These are phyloP conservation scores for Colius striatus DNA, from an alignment of 2,113 vertebrate species.

Conservation along the genomic window DNA sequence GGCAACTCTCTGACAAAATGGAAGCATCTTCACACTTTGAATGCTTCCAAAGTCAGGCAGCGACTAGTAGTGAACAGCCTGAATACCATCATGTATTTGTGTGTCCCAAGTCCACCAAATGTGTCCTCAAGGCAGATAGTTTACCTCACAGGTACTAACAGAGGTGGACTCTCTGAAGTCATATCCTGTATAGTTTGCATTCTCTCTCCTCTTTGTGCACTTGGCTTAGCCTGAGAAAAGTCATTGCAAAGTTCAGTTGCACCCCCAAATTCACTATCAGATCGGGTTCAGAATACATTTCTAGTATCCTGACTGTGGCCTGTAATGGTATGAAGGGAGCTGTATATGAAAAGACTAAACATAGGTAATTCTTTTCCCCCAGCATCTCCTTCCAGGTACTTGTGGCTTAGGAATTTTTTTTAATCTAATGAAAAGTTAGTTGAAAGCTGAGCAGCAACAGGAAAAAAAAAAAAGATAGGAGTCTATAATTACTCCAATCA, in stretches of 20 bases:
- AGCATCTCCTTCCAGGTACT: background rate
- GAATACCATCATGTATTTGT: background rate
- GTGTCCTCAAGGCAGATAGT: background rate
- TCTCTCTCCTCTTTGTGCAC: background rate
- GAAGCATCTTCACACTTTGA: background rate
- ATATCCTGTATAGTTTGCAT: fast-evolving
- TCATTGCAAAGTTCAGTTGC: background rate
- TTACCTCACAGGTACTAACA: background rate
- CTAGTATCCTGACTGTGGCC: background rate
- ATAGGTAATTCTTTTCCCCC: background rate
- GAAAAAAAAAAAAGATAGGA: background rate
- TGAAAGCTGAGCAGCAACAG: background rate
- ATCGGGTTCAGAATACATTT: background rate
- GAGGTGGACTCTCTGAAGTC: background rate
- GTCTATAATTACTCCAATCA: background rate
- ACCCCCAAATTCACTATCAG: background rate
- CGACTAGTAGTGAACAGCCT: background rate
- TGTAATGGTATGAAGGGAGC: background rate
- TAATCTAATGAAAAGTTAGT: background rate
- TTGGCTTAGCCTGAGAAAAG: background rate
- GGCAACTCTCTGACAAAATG: background rate
- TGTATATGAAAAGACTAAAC: background rate
- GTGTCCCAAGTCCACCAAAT: background rate
- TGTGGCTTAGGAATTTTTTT: background rate
- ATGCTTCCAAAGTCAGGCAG: background rate